Conservation (phyloP, 2,888 invertebrate genomes). For the Pyrrhia umbra region DNA sequence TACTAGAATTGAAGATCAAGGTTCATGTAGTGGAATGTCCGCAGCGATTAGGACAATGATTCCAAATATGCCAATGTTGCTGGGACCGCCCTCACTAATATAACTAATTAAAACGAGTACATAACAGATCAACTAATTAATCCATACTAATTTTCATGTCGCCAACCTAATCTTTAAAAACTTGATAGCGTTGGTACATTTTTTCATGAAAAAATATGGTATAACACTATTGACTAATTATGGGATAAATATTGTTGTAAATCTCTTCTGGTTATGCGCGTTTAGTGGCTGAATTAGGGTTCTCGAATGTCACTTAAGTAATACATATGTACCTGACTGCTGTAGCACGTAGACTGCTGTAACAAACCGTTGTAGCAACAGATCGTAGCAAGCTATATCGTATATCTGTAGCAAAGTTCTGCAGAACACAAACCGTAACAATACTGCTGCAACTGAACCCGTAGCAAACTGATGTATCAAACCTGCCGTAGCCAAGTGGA, state of each 20-base stretch:
- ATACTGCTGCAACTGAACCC: no score
- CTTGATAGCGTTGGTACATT: no score
- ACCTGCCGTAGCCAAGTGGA: no score
- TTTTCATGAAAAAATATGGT: no score
- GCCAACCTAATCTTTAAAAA: slow-evolving; percentile 21
- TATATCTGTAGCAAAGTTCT: no score
- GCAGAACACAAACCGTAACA: no score
- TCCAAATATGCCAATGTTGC: slow-evolving; percentile 57
- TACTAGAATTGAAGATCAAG: slow-evolving; percentile 54
- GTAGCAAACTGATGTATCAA: no score
- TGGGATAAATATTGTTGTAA: not conserved
- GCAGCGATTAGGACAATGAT: slow-evolving; percentile 54
- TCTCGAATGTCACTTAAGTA: not conserved
- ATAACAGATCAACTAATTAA: slow-evolving; percentile 46
- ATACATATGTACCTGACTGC: no score
- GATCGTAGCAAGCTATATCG: not conserved
- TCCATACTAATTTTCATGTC: slow-evolving; percentile 32
- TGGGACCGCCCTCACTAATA: slow-evolving; percentile 59
- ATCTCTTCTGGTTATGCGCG: not conserved
- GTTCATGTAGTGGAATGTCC: slow-evolving; percentile 56
- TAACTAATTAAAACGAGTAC: slow-evolving; percentile 52
- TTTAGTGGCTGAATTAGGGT: not conserved
- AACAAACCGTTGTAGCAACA: no score
- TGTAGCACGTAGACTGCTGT: no score
- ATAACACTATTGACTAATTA: no score